phyloP scores from a whole-genome alignment of 2,888 invertebrate species.

The Drosophila nigricruria region DNA sequence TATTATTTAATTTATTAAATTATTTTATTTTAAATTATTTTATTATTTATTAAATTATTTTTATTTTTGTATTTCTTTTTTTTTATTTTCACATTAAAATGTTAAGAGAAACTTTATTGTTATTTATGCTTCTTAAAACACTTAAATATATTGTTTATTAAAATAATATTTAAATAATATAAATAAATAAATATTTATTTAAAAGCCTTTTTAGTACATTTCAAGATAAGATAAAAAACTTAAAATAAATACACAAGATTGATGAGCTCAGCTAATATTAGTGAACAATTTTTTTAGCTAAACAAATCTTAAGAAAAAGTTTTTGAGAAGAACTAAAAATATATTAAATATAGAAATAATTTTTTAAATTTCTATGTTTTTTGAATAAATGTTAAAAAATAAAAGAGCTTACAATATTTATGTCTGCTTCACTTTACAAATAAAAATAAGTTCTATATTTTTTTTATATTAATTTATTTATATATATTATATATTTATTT shows the following conservation, averaged over 20 bases:
- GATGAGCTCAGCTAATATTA: not conserved
- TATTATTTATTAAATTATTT: not conserved
- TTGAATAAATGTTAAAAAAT: too few relatives aligned
- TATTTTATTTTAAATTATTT: not conserved
- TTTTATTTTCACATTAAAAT: not conserved
- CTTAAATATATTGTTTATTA: not conserved
- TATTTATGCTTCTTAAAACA: conserved; percentile 1
- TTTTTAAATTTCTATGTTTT: too few relatives aligned
- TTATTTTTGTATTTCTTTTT: too few relatives aligned
- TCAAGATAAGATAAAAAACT: not conserved
- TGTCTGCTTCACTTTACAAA: too few relatives aligned
- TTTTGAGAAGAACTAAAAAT: not conserved
- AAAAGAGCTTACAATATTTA: too few relatives aligned
- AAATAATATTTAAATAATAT: conserved; percentile 3
- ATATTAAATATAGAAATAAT: not conserved
- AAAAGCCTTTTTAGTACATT: not conserved
- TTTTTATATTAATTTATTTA: too few relatives aligned
- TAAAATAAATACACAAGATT: not conserved
- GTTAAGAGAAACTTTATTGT: not conserved
- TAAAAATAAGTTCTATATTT: too few relatives aligned
- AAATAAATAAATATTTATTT: conserved; percentile 1
- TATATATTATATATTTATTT: too few relatives aligned
- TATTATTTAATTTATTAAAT: not conserved
- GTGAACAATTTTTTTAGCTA: not conserved
- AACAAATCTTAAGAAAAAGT: not conserved